Evolutionary conservation across 2,888 invertebrate species (phyloP).

Genomic region (Sicus ferrugineus): DNA sequence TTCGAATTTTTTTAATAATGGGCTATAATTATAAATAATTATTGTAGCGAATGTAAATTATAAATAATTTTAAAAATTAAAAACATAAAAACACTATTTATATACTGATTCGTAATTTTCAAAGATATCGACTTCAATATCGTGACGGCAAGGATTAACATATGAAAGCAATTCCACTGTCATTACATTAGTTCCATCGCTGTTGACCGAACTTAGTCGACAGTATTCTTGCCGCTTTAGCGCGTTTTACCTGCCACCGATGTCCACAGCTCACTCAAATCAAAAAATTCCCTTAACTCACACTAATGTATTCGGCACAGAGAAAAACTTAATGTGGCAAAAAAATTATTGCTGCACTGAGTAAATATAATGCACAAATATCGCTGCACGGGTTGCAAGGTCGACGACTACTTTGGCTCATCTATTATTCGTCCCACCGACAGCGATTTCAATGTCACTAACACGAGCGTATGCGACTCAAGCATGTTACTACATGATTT

Average conservation of each 20-base stretch:
- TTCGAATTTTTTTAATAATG: neutral
- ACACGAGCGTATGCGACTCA: constrained; percentile 5
- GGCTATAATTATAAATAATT: neutral
- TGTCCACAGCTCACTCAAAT: neutral
- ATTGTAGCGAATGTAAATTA: no score
- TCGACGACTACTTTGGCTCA: neutral
- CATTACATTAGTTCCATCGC: neutral
- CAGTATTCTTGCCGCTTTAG: neutral
- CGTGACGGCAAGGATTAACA: constrained; percentile 7
- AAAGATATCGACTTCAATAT: neutral
- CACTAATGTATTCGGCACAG: no score
- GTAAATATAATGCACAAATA: constrained; percentile 6
- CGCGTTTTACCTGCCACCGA: neutral
- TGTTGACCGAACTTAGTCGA: neutral
- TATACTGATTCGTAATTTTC: neutral
- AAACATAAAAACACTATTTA: neutral
- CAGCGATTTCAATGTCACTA: constrained; percentile 27
- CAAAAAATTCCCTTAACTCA: neutral
- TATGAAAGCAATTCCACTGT: neutral
- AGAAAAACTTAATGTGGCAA: neutral
- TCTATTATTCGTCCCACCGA: constrained; percentile 1
- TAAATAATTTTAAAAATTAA: no score
- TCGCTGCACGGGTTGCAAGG: constrained; percentile 17
- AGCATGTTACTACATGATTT: neutral
- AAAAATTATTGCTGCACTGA: neutral